Evolutionary conservation across 1,140 invertebrate genomes (phyloP), one percentile per base, ranked within the genome.

Genomic region (Diplogasteroides magnus): DNA sequence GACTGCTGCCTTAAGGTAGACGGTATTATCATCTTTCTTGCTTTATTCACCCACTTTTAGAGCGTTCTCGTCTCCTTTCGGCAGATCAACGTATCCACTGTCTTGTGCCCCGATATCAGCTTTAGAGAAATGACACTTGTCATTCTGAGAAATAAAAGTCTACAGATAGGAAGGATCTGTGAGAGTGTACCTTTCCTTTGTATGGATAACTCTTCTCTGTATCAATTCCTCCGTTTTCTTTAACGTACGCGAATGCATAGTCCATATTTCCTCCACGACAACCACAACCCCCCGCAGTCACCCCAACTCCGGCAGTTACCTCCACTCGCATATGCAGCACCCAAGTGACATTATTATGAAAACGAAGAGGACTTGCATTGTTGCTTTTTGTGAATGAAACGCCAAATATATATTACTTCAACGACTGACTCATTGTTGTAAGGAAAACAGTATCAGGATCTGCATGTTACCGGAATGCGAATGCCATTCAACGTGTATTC

Each of bases 191-290:
- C 88, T 48, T 74, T 89, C 83, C 92, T 83, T 92, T 90, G 83
- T 96, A 97, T 0, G 91, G 90, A 83, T 96, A 95, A n/a, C 87
- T 88, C 28, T 87, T 85, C 85, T 98, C 95, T 2, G 93, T 97
- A 84, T 98, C 94, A 72, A 98, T 86, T 64, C 90, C 91, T 13
- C 87, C 85, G 81, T 97, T 97, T 57, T 90, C 88, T 83, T 84
- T 80, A 76, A 98, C 89, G 84, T 98, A 98, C 75, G 89, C 85
- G 86, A 95, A 89, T 1, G 88, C 88, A 29, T 90, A 86, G 84
- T 96, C 92, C 92, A 96, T 96, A 23, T 95, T 85, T 69, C 94
- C 94, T 76, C 94, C 94, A 76, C 91, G 89, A 85, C 96, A 98
- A 57, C 96, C 96, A 82, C 94, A 88, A 85, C 98, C 98, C 13